phyloP scores from a whole-genome alignment of 2,797 vertebrate species.

The Phrynocephalus vlangalii region DNA sequence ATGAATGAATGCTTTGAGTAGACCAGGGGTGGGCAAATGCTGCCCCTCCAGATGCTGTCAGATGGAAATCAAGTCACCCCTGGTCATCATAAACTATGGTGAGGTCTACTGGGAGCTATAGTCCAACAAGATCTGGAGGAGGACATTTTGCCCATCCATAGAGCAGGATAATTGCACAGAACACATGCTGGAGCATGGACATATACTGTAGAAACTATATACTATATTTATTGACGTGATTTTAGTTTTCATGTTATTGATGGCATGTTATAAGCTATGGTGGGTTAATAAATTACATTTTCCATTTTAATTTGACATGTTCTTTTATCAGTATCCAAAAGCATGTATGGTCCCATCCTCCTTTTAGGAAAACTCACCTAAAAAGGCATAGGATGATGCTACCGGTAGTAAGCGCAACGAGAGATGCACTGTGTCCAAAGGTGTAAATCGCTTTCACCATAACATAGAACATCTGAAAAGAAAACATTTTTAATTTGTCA shows the following conservation, averaged over 20 bases:
- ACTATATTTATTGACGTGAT: not conserved
- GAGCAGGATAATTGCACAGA: not conserved
- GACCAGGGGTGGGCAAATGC: too few species aligned
- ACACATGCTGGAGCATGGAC: not conserved
- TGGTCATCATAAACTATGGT: too few species aligned
- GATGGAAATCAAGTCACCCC: too few species aligned
- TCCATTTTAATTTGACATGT: not conserved
- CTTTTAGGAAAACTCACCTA: slow-evolving; percentile 78
- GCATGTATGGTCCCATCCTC: too few species aligned
- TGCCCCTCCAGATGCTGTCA: too few species aligned
- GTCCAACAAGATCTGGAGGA: too few species aligned
- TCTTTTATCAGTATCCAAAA: not conserved
- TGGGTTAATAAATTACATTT: not conserved
- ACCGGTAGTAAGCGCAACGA: slow-evolving; percentile 89
- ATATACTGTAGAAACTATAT: not conserved
- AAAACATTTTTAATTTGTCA: not conserved
- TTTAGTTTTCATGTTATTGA: not conserved
- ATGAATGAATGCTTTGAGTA: too few species aligned
- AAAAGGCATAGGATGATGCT: slow-evolving; percentile 90
- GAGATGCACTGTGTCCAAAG: slow-evolving; percentile 88
- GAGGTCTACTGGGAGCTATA: too few species aligned
- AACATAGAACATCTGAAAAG: slow-evolving; percentile 84
- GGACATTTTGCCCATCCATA: too few species aligned
- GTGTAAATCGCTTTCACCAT: slow-evolving; percentile 90
- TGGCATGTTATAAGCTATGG: not conserved